Evolutionary conservation across 2,113 vertebrate species (phyloP).

Genomic region (Synodontis membranacea): DNA sequence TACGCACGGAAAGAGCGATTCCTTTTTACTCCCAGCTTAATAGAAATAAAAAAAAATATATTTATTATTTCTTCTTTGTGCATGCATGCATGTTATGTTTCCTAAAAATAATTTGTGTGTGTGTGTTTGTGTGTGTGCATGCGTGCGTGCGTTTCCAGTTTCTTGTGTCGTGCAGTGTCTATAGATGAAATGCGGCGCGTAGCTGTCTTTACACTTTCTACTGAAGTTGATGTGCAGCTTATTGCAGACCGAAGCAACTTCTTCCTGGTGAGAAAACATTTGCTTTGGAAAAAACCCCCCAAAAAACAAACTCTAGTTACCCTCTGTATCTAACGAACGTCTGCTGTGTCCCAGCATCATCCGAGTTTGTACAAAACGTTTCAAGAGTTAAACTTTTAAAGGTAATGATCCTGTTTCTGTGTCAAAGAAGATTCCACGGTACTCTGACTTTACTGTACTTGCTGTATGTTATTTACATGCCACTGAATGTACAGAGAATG

Average conservation of each 20-base stretch:
- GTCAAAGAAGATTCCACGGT: too few species aligned
- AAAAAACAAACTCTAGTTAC: too few species aligned
- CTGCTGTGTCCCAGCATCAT: not conserved
- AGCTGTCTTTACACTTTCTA: conserved; percentile 76
- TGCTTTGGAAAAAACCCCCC: not conserved
- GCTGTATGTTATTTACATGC: not conserved
- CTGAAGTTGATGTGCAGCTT: conserved; percentile 78
- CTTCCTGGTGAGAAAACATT: conserved; percentile 80
- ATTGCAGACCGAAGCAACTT: conserved; percentile 78
- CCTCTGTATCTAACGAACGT: not conserved
- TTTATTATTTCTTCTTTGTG: not conserved
- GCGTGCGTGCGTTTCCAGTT: conserved; percentile 67
- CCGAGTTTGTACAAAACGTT: not conserved
- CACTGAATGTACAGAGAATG: not conserved
- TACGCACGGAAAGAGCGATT: not conserved
- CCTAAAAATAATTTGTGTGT: not conserved
- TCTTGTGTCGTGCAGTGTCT: conserved; percentile 84
- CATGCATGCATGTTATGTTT: not conserved
- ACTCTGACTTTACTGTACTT: not conserved
- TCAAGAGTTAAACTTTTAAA: not conserved
- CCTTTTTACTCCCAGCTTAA: too few species aligned
- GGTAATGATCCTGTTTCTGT: not conserved
- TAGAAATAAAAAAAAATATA: too few species aligned
- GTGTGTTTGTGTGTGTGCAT: not conserved
- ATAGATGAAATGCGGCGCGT: conserved; percentile 77